Evolutionary conservation across 2,888 invertebrate species (phyloP), one percentile per base, ranked within the genome.

Genomic region (Trichopoda pennipes): DNA sequence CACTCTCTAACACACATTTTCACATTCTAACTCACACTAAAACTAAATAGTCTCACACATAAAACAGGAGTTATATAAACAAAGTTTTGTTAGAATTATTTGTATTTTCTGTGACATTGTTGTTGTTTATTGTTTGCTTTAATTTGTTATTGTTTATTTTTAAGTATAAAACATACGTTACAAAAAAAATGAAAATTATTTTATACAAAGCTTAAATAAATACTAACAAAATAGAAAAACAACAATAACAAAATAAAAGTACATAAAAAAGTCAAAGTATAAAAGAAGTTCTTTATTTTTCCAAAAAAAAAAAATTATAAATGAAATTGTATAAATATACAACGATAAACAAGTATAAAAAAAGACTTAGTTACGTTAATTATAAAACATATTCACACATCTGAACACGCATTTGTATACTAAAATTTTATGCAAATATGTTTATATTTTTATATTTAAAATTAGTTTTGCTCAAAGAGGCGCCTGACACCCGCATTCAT

Each of bases 331-430:
- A 49, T 19, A 51, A 10, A 60, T 38, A 23, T 32, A 42, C 19
- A 32, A 58, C 7, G 55, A 51, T n/a, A 38, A 49, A 60, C 19
- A 61, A 53, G 8, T 23, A 49, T n/a, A n/a, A n/a, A 64, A 80
- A 49, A 69, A 64, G 51, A 60, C 66, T 28, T 69, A 69, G 53
- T 73, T 75, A 64, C 70, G 69, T 75, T 80, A 80, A 80, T 80
- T 75, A 70, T 63, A 56, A n/a, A 60, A 69, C 58, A 75, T 49
- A 60, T 51, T 66, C 69, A 64, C 32, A 42, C 76, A 44, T 38
- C 9, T 14, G 14, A 2, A 12, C 3, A n/a, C 55, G 7, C 23
- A 14, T 19, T 51, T 19, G 7, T 32, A 16, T 51, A 35, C 19
- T 51, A 35, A n/a, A n/a, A n/a, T 14, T 64, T 51, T 69, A 10